Evolutionary conservation across 1,140 invertebrate genomes (phyloP).

Genomic region (Himalopsyche phryganea): DNA sequence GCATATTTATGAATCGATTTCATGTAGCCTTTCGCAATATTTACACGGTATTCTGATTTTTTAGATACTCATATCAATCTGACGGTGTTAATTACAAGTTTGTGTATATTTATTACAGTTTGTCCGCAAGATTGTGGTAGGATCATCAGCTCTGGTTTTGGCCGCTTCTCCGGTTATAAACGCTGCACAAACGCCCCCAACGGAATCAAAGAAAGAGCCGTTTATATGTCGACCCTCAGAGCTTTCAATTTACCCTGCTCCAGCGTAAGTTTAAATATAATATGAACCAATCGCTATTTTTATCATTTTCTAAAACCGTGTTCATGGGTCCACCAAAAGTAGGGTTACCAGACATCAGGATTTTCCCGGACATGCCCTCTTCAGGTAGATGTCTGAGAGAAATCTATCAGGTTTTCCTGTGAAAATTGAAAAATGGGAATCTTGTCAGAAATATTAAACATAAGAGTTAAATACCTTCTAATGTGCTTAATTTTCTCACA

Average conservation of each 20-base stretch:
- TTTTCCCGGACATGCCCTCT: not conserved
- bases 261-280: constrained; percentile 17
- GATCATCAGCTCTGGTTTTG: constrained; percentile 40
- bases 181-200: constrained; percentile 39
- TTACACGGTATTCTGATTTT: not conserved
- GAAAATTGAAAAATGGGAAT: not conserved
- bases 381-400: not conserved
- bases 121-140: constrained; percentile 45
- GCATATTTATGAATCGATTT: not conserved
- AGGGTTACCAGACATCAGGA: not conserved
- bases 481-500: too few relatives aligned
- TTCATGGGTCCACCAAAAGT: not conserved
- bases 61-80: not conserved
- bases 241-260: constrained; percentile 53
- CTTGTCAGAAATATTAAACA: not conserved
- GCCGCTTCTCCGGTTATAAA: constrained; percentile 42
- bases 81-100: not conserved
- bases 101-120: constrained; percentile 37
- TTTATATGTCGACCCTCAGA: constrained; percentile 52
- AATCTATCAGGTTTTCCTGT: not conserved
- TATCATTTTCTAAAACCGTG: not conserved
- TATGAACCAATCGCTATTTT: not conserved
- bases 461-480: too few relatives aligned
- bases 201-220: constrained; percentile 38
- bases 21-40: not conserved